These are phyloP conservation scores for Capitella teleta DNA, from an alignment of 1,140 invertebrate species.

Conservation along the genomic window DNA sequence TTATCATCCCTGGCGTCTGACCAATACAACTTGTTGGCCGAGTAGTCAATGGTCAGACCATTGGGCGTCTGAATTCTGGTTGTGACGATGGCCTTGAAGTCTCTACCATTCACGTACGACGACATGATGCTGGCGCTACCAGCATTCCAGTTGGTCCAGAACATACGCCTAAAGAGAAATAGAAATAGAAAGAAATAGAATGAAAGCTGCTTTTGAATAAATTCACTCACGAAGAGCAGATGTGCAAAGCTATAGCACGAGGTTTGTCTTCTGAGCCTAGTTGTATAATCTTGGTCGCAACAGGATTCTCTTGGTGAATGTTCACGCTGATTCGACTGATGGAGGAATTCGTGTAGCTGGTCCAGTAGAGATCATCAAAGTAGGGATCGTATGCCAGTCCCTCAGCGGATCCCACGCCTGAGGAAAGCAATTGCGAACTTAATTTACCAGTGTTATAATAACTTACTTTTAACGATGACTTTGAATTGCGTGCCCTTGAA, in stretches of 20 bases:
- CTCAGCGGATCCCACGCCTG: slow-evolving; percentile 59
- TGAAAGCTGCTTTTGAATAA: neutral
- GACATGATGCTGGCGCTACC: slow-evolving; percentile 76
- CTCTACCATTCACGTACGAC: slow-evolving; percentile 87
- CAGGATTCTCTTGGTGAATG: slow-evolving; percentile 8
- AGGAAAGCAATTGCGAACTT: no score
- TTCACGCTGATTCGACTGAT: slow-evolving; percentile 48
- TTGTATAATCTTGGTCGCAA: slow-evolving; percentile 50
- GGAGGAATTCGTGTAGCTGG: slow-evolving; percentile 66
- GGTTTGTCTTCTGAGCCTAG: slow-evolving; percentile 62
- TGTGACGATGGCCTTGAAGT: slow-evolving; percentile 83
- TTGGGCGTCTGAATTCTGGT: slow-evolving; percentile 89
- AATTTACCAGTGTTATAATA: no score
- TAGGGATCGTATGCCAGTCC: slow-evolving; percentile 63
- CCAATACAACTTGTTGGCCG: slow-evolving; percentile 92
- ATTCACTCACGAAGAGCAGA: slow-evolving; percentile 52
- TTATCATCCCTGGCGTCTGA: slow-evolving; percentile 95
- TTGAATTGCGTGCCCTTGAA: slow-evolving; percentile 66
- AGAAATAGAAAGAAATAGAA: neutral
- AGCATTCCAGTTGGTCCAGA: slow-evolving; percentile 94
- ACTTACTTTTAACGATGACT: slow-evolving; percentile 57
- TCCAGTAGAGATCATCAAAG: slow-evolving; percentile 66
- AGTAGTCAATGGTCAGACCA: slow-evolving; percentile 91
- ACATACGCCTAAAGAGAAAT: slow-evolving; percentile 62
- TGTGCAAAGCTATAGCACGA: slow-evolving; percentile 63